A percentile compares a stretch with the other conserved stretches of the same genome.
These are phyloP conservation scores for Gallinago jamesoni DNA, from an alignment of 2,113 vertebrate genomes.

Conservation along the genomic window DNA sequence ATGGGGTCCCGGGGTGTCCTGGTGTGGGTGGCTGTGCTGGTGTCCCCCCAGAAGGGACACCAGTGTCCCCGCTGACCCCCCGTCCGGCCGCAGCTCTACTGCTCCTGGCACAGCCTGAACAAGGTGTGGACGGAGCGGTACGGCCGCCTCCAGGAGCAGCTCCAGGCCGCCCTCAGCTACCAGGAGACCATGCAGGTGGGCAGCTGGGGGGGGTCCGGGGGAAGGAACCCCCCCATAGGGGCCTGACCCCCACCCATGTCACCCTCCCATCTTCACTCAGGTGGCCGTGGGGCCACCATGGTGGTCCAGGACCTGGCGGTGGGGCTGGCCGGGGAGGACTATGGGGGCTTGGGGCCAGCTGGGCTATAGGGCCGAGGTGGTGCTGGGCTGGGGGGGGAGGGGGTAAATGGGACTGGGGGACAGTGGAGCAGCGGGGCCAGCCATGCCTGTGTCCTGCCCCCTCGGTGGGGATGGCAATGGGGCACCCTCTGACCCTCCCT, in stretches of 20 bases:
- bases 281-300: fast-evolving
- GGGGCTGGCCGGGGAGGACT: background rate
- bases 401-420: too few species aligned
- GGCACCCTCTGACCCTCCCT: background rate
- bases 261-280: fast-evolving
- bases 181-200: constrained; percentile 85
- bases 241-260: background rate
- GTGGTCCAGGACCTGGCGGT: background rate
- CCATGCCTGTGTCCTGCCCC: background rate
- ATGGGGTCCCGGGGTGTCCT: too few species aligned
- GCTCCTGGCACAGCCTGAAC: constrained; percentile 85
- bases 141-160: constrained; percentile 80
- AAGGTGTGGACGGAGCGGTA: constrained; percentile 82
- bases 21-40: too few species aligned
- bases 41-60: too few species aligned
- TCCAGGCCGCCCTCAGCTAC: constrained; percentile 77
- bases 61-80: background rate
- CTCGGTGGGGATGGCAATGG: background rate
- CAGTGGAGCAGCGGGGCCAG: too few species aligned
- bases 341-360: background rate
- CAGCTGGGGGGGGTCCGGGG: too few species aligned
- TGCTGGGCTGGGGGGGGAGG: background rate
- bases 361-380: background rate
- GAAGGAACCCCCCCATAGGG: fast-evolving
- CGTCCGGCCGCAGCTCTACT: constrained; percentile 76